These are phyloP conservation scores for Drosophila borealis DNA, from an alignment of 2,888 invertebrate genomes.

Conservation along the genomic window DNA sequence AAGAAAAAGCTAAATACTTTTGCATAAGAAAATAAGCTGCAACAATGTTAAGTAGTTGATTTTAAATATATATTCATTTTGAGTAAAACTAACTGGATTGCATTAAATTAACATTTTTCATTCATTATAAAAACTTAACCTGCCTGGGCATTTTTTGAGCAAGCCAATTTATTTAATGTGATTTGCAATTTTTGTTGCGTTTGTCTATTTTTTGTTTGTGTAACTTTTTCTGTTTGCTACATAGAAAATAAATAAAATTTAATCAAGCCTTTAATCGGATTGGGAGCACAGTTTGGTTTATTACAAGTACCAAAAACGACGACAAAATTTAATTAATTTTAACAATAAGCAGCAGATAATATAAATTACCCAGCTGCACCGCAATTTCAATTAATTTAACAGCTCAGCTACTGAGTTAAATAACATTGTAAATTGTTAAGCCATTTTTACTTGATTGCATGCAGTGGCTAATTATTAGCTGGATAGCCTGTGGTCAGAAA, in stretches of 20 bases:
- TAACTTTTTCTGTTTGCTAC: slow-evolving; percentile 26
- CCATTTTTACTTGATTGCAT: slow-evolving; percentile 11
- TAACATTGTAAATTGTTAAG: slow-evolving; percentile 36
- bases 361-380: slow-evolving; percentile 62
- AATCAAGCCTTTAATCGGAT: slow-evolving; percentile 73
- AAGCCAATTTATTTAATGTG: slow-evolving; percentile 23
- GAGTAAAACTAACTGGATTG: neutral
- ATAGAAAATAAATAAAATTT: slow-evolving; percentile 62
- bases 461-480: slow-evolving; percentile 33
- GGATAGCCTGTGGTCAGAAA: slow-evolving; percentile 21
- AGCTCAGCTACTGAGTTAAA: slow-evolving; percentile 51
- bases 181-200: slow-evolving; percentile 26
- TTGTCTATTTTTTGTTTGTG: slow-evolving; percentile 22
- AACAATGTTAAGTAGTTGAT: neutral
- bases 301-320: slow-evolving; percentile 23
- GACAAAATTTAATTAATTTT: slow-evolving; percentile 71
- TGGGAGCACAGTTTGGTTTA: slow-evolving; percentile 36
- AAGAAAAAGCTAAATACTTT: neutral
- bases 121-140: neutral
- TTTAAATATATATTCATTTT: neutral
- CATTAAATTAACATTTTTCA: slow-evolving; percentile 1
- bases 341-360: slow-evolving; percentile 66
- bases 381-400: slow-evolving; percentile 76
- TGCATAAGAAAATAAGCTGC: neutral
- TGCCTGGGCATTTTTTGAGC: neutral